Base-by-base conservation (phyloP, 2,113 vertebrate species). In the Anarrhichthys ocellatus region DNA sequence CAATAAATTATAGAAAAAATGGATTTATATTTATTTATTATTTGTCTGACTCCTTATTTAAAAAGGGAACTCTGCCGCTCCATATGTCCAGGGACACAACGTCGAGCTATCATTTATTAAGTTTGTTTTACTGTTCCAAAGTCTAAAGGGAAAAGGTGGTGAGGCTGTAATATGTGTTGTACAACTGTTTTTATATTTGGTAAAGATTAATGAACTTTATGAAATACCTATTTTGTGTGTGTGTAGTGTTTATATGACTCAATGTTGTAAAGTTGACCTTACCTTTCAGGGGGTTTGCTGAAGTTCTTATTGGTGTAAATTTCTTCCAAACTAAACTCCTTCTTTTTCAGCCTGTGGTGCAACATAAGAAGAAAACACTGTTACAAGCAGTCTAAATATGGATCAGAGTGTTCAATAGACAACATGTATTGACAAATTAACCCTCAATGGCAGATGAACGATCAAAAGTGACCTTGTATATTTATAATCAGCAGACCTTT, bases 271-370 rank as follows among this genome's bases (percentile, higher is more conserved):
- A 29, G 20, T 17, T 36, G 34, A 5, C 14, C 95, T 94, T 84
- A 97, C 97, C 96, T 95, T 82, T 96, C 95, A 24, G 96, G 96
- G 15, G 96, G 96, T 61, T 96, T 96, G 56, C 89, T 95, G 89
- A 96, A 98, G 86, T 98, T 98, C 89, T 98, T 97, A 79, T 98
- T 98, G 50, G 96, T 98, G 83, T 98, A 98, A 90, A 98, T 97
- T 92, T 98, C 97, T 82, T 98, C 97, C 91, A 98, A 87, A 73
- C 96, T 98, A 75, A 98, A 98, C 86, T 97, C 95, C 76, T 97
- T 97, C 94, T 98, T 98, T 78, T 97, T 96, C 82, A 96, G 87
- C 90, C 97, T 98, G 87, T n/a, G 9, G 68, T 73, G 27, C 22
- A 61, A 85, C 42, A 83, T 1, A 11, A 14, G 9, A 74, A 27